Base-by-base conservation (phyloP, 23 tunicate genomes). In the Ciona savignyi region DNA sequence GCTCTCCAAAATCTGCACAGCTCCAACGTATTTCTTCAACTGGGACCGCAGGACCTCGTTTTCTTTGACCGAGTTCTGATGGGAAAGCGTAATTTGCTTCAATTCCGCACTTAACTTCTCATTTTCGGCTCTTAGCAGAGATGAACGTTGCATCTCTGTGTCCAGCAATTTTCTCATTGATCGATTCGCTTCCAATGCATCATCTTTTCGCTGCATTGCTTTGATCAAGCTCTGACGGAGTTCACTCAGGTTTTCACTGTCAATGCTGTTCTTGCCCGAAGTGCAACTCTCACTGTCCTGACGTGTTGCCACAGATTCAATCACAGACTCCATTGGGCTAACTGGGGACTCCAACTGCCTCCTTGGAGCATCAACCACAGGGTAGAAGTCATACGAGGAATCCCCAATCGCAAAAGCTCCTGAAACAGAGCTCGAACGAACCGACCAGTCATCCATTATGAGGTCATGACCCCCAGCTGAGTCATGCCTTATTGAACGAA, bases 1-100 rank as follows among this genome's bases (percentile, higher is more conserved):
- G 25, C 75, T 75, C 35, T 84, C 81, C 66, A 90, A 34, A 30
- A 90, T 90, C 48, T 91, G 90, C 62, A 91, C 90, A 23, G 87
- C 91, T 30, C 86, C 81, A 2, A 91, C 90, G 61, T 91, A 91
- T 63, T 80, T 84, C 81, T 84, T 91, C 62, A 91, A 48, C 65
- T 91, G 97, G 31, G 68, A 83, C 4, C 97, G 80, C 25, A 91
- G 62, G 0, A 91, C 83, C 11, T 80, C 91, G 30, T 72, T 80
- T 30, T 91, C 96, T 66, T 82, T 77, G 22, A 34, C 33, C 66
- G 31, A 4, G 4, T 63, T 22, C 56, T 6, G 11, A 9, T 42
- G 56, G 9, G 56, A 9, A 9, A 42, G 9, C 56, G 9, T 42
- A 42, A 9, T 15, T 15, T 15, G 56, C 56, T 9, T 15, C 56